Evolutionary conservation across 1,140 invertebrate species (phyloP).

Genomic region (Formica selysi): DNA sequence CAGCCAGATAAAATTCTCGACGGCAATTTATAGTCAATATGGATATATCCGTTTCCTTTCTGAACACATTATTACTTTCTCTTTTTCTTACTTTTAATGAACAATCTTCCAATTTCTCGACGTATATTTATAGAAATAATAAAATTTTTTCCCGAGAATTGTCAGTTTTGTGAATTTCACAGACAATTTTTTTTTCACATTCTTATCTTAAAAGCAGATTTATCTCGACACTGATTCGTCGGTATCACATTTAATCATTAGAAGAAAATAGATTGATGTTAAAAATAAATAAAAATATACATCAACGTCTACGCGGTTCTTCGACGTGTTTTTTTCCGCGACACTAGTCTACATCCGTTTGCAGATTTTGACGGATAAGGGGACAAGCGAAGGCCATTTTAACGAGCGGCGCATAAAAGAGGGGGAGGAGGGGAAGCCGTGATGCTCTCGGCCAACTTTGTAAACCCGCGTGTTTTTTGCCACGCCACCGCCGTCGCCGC

Average conservation of each 20-base stretch:
- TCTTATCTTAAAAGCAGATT: background rate
- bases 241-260: background rate
- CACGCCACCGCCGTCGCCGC: background rate
- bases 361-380: slow-evolving; percentile 10
- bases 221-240: background rate
- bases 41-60: background rate
- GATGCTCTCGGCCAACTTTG: slow-evolving; percentile 15
- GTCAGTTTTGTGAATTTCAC: background rate
- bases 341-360: background rate
- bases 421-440: background rate
- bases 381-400: slow-evolving; percentile 20
- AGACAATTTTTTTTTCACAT: background rate
- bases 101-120: background rate
- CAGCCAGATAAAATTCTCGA: no score
- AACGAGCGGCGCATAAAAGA: slow-evolving; percentile 29
- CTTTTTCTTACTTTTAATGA: background rate
- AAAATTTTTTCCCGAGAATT: background rate
- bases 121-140: background rate
- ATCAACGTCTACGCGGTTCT: background rate
- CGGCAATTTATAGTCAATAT: no score
- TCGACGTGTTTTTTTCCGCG: background rate
- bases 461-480: slow-evolving; percentile 29
- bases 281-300: background rate
- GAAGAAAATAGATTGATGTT: background rate
- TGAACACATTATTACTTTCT: background rate